Evolutionary conservation across 1,140 invertebrate genomes (phyloP).

Genomic region (Dufourea novaeangliae): DNA sequence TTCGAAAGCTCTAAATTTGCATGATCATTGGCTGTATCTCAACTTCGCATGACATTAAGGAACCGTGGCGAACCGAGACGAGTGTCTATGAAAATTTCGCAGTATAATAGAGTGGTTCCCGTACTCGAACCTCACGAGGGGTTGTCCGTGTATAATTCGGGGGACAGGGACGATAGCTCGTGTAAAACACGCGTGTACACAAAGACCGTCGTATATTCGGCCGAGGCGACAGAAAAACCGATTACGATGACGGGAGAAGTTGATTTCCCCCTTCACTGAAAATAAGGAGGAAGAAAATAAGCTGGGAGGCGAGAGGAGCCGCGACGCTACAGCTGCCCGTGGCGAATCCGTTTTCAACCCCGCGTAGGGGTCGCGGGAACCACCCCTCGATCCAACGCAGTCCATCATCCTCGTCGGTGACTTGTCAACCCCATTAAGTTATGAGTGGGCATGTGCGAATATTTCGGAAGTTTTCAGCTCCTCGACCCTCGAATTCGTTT

Average conservation of each 20-base stretch:
- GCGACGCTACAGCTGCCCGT: slow-evolving; percentile 77
- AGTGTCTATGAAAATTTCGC: slow-evolving; percentile 64
- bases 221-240: slow-evolving; percentile 38
- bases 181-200: slow-evolving; percentile 52
- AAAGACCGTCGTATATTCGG: slow-evolving; percentile 13
- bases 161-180: slow-evolving; percentile 30
- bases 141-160: slow-evolving; percentile 39
- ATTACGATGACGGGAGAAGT: slow-evolving; percentile 37
- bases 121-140: slow-evolving; percentile 41
- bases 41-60: background rate
- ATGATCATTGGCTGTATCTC: background rate
- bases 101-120: slow-evolving; percentile 62
- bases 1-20: too few species aligned
- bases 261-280: slow-evolving; percentile 47
- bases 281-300: slow-evolving; percentile 49
- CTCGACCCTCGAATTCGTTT: slow-evolving; percentile 32
- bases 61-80: slow-evolving; percentile 52
- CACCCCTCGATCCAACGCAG: slow-evolving; percentile 64
- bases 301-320: slow-evolving; percentile 44
- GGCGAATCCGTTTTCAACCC: slow-evolving; percentile 72
- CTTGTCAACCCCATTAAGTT: slow-evolving; percentile 65
- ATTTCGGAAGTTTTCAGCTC: slow-evolving; percentile 38
- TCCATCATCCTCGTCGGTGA: slow-evolving; percentile 63
- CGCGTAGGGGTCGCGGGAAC: slow-evolving; percentile 52
- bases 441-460: slow-evolving; percentile 45